Conservation (phyloP, 2,888 invertebrate genomes). For the Micoletzkya japonica region DNA sequence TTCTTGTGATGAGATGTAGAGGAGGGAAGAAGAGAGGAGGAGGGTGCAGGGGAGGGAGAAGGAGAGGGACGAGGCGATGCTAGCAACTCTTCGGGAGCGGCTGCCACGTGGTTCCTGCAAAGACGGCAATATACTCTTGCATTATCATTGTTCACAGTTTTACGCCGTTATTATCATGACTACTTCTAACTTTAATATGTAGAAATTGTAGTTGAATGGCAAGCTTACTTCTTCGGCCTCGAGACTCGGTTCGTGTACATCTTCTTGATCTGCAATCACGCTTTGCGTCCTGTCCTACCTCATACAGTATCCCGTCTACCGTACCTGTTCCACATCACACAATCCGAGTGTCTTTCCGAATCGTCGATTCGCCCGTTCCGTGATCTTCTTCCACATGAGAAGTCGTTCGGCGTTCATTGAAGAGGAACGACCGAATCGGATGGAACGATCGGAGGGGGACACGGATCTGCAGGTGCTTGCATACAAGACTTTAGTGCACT, state of each 20-base stretch:
- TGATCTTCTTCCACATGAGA: constrained; percentile 20
- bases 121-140: background rate
- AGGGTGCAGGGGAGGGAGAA: background rate
- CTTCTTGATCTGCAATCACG: constrained; percentile 12
- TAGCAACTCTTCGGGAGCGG: background rate
- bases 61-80: background rate
- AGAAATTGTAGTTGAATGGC: background rate
- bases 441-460: background rate
- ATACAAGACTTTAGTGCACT: too few species aligned
- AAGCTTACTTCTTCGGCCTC: constrained; percentile 25
- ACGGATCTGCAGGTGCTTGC: too few species aligned
- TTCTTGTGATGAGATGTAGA: background rate
- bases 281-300: background rate
- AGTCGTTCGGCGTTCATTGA: background rate
- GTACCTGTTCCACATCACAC: constrained; percentile 12
- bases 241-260: constrained; percentile 17
- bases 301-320: background rate
- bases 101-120: background rate
- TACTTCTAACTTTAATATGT: background rate
- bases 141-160: background rate
- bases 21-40: background rate
- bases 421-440: constrained; percentile 2
- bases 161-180: background rate
- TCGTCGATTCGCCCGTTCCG: constrained; percentile 1
- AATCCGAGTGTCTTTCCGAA: constrained; percentile 9